Evolutionary conservation across 2,797 vertebrate species (phyloP), one percentile per base, ranked within the genome.

Genomic region (Setipinna tenuifilis): DNA sequence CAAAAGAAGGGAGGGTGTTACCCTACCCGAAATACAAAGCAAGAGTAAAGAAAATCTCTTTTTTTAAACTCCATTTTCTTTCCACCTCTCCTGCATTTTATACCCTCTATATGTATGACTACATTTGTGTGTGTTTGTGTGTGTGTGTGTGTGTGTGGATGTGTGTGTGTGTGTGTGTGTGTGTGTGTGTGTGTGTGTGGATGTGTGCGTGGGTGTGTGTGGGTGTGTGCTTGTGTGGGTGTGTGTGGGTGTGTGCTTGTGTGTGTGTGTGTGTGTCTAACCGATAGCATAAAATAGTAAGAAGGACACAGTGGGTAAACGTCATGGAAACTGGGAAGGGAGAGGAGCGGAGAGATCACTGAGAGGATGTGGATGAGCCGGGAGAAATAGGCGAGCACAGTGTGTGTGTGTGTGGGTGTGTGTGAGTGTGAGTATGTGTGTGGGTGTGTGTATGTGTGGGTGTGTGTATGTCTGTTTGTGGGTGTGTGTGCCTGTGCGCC

Each of bases 271-370:
- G 50, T 54, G 50, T 54, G 50, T 54, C 35, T 41, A 71, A 71
- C 5, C 31, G 28, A 16, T 35, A 35, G 25, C 58, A 59, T 1
- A 71, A 71, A 0, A 31, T 2, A 12, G 3, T 25, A 28, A 68
- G 25, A 68, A 16, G 62, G 62, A 14, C 23, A 68, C 23, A 71
- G 65, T 31, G 65, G 25, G 31, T 71, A 71, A 71, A 31, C 65
- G 28, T 31, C 14, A 16, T 23, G 62, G 62, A 62, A 1, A 68
- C 12, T 68, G 21, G 62, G 10, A 83, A 75, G 6, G 58, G 85
- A 82, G 83, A 85, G 87, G 62, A n/a, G 54, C 81, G 86, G 86
- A 86, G 83, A 83, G 84, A 87, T 87, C 86, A 19, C 25, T 31
- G 25, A 71, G 65, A 71, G 14, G 31, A 71, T 71, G 65, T 71